These are phyloP conservation scores for Rhagium mordax DNA, from an alignment of 2,888 invertebrate species.

Conservation along the genomic window DNA sequence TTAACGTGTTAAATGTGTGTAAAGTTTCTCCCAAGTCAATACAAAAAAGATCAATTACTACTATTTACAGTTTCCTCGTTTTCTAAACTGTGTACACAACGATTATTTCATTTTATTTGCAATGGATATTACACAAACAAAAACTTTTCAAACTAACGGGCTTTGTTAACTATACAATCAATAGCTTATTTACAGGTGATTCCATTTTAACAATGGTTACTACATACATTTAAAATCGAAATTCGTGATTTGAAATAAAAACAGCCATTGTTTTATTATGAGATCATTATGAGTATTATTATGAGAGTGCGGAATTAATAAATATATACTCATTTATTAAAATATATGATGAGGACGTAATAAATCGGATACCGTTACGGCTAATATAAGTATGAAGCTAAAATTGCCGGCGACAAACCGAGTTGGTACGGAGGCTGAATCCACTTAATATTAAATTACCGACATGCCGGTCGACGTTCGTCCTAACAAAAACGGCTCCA, in stretches of 20 bases:
- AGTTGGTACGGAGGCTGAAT: background rate
- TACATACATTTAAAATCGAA: background rate
- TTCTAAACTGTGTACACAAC: background rate
- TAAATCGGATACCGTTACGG: background rate
- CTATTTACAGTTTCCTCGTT: background rate
- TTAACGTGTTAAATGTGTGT: too few species aligned
- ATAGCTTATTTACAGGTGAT: constrained; percentile 3
- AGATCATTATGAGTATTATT: too few species aligned
- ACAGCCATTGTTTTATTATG: too few species aligned
- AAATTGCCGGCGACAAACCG: background rate
- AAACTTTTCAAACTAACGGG: background rate
- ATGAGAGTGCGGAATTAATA: too few species aligned
- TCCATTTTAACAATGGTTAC: background rate
- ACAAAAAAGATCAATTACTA: background rate
- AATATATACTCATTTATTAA: too few species aligned
- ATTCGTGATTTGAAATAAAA: background rate
- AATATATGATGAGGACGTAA: background rate
- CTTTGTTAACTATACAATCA: background rate
- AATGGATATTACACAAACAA: background rate
- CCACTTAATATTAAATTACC: constrained; percentile 55
- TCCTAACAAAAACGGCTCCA: constrained; percentile 57
- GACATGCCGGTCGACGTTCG: constrained; percentile 47
- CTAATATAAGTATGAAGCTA: background rate
- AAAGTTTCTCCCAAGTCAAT: background rate
- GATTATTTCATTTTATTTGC: background rate